Evolutionary conservation across 1,140 invertebrate genomes (phyloP).

Genomic region (Grapholita molesta): DNA sequence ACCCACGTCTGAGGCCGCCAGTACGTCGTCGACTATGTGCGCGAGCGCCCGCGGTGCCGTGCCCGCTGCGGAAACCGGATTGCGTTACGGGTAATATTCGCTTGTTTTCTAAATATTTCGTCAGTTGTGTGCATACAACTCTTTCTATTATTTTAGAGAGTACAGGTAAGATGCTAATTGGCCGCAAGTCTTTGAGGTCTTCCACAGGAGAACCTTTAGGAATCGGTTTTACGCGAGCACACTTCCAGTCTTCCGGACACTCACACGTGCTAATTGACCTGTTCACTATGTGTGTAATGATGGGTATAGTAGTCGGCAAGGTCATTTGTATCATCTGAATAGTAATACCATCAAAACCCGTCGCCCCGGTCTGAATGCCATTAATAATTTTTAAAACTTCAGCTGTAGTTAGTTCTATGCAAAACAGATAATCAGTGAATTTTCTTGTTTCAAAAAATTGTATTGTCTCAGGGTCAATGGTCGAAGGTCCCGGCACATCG

Average conservation of each 20-base stretch:
- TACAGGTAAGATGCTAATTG: background rate
- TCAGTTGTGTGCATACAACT: background rate
- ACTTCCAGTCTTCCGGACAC: background rate
- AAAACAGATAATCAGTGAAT: background rate
- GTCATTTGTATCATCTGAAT: background rate
- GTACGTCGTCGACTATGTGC: background rate
- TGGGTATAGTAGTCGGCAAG: background rate
- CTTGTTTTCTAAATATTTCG: background rate
- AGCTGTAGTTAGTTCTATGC: too few species aligned
- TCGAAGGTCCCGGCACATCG: constrained; percentile 11
- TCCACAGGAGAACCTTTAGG: background rate
- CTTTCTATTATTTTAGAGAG: background rate
- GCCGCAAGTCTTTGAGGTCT: background rate
- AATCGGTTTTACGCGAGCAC: background rate
- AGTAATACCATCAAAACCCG: background rate
- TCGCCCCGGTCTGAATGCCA: background rate
- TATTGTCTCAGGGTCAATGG: background rate
- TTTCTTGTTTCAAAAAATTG: background rate
- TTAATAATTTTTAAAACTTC: background rate
- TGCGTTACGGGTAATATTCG: background rate
- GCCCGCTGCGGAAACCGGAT: background rate
- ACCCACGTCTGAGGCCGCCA: background rate
- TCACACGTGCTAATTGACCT: background rate
- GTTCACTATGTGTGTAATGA: background rate
- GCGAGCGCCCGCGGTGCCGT: background rate